phyloP scores from a whole-genome alignment of 2,797 vertebrate species.

The Phrynocephalus vlangalii region DNA sequence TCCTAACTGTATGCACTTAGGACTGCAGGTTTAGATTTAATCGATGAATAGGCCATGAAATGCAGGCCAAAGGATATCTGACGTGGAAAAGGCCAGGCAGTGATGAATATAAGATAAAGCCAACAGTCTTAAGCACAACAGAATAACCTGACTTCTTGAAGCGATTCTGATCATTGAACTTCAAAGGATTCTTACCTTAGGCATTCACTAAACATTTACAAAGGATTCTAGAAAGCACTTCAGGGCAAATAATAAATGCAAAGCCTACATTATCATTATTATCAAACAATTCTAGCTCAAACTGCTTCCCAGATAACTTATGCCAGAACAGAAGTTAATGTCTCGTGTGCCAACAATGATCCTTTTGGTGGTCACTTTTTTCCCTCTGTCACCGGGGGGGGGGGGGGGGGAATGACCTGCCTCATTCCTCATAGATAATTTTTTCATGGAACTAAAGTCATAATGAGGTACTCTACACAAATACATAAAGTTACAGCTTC shows the following conservation, averaged over 20 bases:
- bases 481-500: background rate
- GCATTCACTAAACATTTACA: background rate
- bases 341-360: background rate
- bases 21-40: background rate
- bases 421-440: background rate
- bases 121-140: background rate
- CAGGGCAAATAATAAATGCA: background rate
- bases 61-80: background rate
- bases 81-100: background rate
- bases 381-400: background rate
- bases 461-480: background rate
- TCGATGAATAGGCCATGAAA: background rate
- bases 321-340: background rate
- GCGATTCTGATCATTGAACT: background rate
- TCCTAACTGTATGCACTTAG: background rate
- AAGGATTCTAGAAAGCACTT: background rate
- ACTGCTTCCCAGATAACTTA: background rate
- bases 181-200: background rate
- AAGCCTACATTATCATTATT: background rate
- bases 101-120: background rate
- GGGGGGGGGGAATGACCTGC: background rate
- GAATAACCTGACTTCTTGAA: background rate
- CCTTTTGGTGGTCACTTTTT: background rate
- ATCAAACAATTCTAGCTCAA: conserved; percentile 1
- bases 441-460: background rate